Evolutionary conservation across 2,888 invertebrate species (phyloP).

Genomic region (Dicyrtomina minuta): DNA sequence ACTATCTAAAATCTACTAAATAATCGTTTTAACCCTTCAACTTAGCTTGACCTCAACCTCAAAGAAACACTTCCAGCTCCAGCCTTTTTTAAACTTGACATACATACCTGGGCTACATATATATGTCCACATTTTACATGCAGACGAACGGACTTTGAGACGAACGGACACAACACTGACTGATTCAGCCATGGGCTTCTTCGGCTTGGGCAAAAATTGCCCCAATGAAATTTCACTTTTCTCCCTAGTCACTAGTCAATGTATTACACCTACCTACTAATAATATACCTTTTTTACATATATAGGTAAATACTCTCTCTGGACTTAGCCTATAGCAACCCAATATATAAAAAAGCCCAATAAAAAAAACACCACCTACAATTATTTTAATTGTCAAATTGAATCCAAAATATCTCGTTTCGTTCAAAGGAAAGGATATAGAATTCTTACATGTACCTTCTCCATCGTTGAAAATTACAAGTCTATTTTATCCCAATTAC

Average conservation of each 20-base stretch:
- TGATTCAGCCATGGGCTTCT: not conserved
- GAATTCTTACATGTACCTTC: too few species aligned
- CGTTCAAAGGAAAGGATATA: too few species aligned
- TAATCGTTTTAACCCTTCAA: slow-evolving; percentile 23
- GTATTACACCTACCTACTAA: not conserved
- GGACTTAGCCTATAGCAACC: too few species aligned
- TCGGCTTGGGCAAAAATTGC: not conserved
- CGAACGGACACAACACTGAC: not conserved
- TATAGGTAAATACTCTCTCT: too few species aligned
- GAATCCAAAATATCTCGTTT: too few species aligned
- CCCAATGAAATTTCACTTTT: not conserved
- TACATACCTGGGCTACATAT: not conserved
- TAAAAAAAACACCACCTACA: too few species aligned
- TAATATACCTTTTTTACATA: too few species aligned
- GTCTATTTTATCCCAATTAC: too few species aligned
- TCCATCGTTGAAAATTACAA: too few species aligned
- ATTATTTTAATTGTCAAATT: too few species aligned
- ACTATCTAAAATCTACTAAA: slow-evolving; percentile 16
- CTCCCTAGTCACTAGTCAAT: not conserved
- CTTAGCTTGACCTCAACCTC: slow-evolving; percentile 23
- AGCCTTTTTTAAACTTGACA: slow-evolving; percentile 19
- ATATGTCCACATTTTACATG: slow-evolving; percentile 17
- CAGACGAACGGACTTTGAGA: not conserved
- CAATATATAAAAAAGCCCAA: too few species aligned
- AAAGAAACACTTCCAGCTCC: slow-evolving; percentile 11